phyloP scores from a whole-genome alignment of 1,140 invertebrate species.

The Calliopsis andreniformis region DNA sequence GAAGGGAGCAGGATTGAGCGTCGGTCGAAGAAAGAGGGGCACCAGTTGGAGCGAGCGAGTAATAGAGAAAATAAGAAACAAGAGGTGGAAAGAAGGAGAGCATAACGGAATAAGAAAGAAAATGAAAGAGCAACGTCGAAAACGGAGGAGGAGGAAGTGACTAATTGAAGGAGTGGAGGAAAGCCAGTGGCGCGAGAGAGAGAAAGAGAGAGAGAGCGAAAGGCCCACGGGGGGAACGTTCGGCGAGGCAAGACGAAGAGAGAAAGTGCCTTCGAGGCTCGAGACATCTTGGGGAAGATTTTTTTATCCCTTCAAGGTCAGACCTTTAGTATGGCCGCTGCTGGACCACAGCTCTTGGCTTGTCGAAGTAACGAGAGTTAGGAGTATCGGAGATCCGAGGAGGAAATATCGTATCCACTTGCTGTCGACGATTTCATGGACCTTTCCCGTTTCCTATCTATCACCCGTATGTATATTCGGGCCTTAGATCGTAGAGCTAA shows the following conservation, averaged over 20 bases:
- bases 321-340: slow-evolving; percentile 77
- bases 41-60: slow-evolving; percentile 9
- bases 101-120: slow-evolving; percentile 4
- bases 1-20: neutral
- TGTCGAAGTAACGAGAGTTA: slow-evolving; percentile 63
- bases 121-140: slow-evolving; percentile 27
- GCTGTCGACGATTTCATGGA: slow-evolving; percentile 37
- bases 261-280: slow-evolving; percentile 59
- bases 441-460: slow-evolving; percentile 20
- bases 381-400: slow-evolving; percentile 63
- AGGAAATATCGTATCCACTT: slow-evolving; percentile 68
- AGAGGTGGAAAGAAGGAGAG: slow-evolving; percentile 26
- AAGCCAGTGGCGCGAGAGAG: slow-evolving; percentile 47
- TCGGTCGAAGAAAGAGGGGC: neutral
- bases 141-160: slow-evolving; percentile 62
- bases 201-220: slow-evolving; percentile 5
- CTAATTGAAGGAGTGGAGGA: slow-evolving; percentile 64
- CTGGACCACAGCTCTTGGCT: slow-evolving; percentile 70
- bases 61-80: slow-evolving; percentile 10
- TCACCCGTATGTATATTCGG: no score
- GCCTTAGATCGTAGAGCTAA: no score
- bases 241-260: slow-evolving; percentile 36
- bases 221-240: neutral
- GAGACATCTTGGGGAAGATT: slow-evolving; percentile 73
- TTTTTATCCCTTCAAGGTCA: slow-evolving; percentile 80